A percentile compares a stretch with the other conserved stretches of the same genome.
phyloP scores from a whole-genome alignment of 2,888 invertebrate species.

The Stegophylla sp. region DNA sequence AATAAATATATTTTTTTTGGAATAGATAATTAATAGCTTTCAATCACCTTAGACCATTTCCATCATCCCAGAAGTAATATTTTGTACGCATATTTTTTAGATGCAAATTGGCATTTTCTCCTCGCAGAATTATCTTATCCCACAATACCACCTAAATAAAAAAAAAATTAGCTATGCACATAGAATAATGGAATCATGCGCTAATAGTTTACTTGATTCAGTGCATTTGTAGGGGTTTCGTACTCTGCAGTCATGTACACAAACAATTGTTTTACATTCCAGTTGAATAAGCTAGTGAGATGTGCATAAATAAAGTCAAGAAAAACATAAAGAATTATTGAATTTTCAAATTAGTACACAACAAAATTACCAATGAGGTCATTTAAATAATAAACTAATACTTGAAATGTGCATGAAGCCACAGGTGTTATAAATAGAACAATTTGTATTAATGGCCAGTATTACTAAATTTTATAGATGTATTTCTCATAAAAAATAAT shows the following conservation, averaged over 20 bases:
- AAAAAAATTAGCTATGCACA: background rate
- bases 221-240: conserved; percentile 81
- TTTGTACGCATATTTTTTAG: conserved; percentile 95
- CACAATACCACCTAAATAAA: conserved; percentile 83
- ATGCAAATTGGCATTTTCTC: conserved; percentile 90
- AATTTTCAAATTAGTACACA: background rate
- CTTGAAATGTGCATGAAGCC: no score
- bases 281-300: conserved; percentile 91
- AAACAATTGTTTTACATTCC: conserved; percentile 99
- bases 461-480: background rate
- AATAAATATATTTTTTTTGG: conserved; percentile 2
- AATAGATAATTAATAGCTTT: conserved; percentile 64
- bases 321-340: conserved; percentile 46
- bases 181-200: background rate
- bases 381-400: no score
- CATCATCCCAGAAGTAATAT: conserved; percentile 99
- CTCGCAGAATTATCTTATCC: conserved; percentile 96
- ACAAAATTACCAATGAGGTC: no score
- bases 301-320: conserved; percentile 65
- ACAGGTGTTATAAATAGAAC: no score
- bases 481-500: background rate
- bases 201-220: conserved; percentile 74
- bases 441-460: no score
- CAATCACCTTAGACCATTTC: conserved; percentile 88
- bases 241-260: conserved; percentile 97